Conservation (phyloP, 1,140 invertebrate species). For the Caligus rogercresseyi region DNA sequence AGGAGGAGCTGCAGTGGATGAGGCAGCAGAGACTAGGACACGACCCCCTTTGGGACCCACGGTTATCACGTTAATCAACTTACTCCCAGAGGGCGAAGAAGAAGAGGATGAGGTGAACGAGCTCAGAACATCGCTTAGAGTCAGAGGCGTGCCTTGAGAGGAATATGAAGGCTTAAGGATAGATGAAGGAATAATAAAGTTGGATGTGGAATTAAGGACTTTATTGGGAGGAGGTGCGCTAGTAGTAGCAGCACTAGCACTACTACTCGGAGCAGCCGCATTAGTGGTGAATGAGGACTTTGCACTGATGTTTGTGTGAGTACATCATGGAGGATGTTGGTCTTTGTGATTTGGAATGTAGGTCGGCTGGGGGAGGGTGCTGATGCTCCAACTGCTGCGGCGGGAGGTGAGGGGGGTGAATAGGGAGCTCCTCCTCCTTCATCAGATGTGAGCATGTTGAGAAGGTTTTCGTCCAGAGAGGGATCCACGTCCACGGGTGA, state of each 20-base stretch:
- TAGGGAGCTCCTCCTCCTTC: neutral
- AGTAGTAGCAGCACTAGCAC: neutral
- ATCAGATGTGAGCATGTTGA: constrained; percentile 8
- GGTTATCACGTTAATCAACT: neutral
- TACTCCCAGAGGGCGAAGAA: neutral
- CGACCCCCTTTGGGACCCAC: neutral
- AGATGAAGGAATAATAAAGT: neutral
- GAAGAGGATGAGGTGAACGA: neutral
- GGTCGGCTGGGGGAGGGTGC: neutral
- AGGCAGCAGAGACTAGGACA: neutral
- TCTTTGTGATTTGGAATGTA: neutral
- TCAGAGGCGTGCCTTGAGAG: neutral
- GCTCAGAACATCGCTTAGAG: neutral
- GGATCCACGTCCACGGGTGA: constrained; percentile 3
- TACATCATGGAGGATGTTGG: neutral
- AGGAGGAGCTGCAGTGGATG: neutral
- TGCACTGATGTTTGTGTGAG: neutral
- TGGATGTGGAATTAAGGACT: neutral
- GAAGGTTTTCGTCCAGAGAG: constrained; percentile 15
- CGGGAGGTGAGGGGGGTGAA: neutral
- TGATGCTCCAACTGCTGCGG: too few species aligned
- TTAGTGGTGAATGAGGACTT: neutral
- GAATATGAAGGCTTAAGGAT: neutral
- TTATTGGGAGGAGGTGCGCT: neutral
- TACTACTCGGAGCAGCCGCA: neutral